Percentiles rank a stretch among this genome's conserved stretches.
Evolutionary conservation across 2,888 invertebrate genomes (phyloP).

Genomic region (Cataglyphis livida): DNA sequence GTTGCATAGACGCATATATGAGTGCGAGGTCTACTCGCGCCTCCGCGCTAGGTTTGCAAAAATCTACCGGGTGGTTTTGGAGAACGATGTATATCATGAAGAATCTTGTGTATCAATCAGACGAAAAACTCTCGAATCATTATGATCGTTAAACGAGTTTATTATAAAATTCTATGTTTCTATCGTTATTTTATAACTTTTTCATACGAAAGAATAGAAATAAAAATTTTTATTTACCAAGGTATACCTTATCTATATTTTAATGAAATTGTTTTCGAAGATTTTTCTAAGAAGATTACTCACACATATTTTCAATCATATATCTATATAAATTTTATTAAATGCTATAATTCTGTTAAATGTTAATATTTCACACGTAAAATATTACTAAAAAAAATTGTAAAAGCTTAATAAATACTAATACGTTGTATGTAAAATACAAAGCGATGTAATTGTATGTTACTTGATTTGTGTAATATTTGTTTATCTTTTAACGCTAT

Average conservation of each 20-base stretch:
- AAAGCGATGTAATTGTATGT: not conserved
- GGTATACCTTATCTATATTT: too few relatives aligned
- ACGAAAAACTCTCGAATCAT: not conserved
- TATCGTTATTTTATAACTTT: not conserved
- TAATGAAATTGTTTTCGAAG: too few relatives aligned
- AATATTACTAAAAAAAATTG: not conserved
- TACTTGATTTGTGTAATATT: not conserved
- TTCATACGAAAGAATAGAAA: not conserved
- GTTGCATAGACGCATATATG: not conserved
- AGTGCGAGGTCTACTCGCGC: conserved; percentile 52
- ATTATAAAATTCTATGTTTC: too few relatives aligned
- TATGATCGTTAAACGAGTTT: not conserved
- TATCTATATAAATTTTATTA: not conserved
- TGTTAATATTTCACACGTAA: not conserved
- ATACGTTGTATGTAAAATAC: not conserved
- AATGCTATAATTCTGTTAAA: not conserved
- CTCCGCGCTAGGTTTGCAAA: conserved; percentile 70
- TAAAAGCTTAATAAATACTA: not conserved
- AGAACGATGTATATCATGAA: conserved; percentile 48
- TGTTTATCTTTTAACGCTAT: not conserved
- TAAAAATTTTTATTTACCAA: not conserved
- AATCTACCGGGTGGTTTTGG: conserved; percentile 83
- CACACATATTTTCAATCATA: not conserved
- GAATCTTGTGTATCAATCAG: not conserved
- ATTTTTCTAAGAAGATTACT: too few relatives aligned